Conservation (phyloP, 2,113 vertebrate species). For the Chloroceryle aenea region DNA sequence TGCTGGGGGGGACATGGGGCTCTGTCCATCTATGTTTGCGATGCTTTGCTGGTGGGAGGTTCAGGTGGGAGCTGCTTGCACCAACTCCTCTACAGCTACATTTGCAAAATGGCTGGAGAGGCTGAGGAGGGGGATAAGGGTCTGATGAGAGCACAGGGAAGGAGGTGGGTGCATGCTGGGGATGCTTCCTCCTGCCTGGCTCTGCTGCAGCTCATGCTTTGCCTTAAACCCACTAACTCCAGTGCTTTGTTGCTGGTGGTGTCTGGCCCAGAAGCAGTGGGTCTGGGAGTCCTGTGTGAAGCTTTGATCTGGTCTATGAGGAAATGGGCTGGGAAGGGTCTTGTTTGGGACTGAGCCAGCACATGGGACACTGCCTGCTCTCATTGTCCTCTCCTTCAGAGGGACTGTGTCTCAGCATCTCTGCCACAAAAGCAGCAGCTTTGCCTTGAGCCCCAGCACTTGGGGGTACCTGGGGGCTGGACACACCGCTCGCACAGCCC, state of each 20-base stretch:
- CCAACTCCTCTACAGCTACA: accelerated
- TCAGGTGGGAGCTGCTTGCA: accelerated
- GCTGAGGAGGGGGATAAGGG: background rate
- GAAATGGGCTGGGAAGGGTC: background rate
- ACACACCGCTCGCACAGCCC: accelerated
- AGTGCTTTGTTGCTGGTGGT: background rate
- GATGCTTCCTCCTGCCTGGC: background rate
- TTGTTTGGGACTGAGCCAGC: background rate
- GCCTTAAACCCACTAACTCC: background rate
- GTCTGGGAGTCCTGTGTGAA: background rate
- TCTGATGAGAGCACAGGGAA: accelerated
- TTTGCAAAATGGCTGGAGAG: background rate
- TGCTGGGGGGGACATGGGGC: background rate
- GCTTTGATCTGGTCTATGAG: background rate
- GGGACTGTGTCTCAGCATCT: background rate
- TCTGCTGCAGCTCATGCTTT: background rate
- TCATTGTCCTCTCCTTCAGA: background rate
- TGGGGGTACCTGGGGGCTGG: background rate
- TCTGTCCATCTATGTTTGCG: background rate
- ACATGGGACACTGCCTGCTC: background rate
- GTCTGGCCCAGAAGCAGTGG: background rate
- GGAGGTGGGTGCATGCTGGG: background rate
- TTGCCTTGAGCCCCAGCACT: accelerated
- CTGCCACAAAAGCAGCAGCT: background rate
- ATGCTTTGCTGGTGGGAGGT: background rate